These are phyloP conservation scores for Ormyrus thymus DNA, from an alignment of 2,888 invertebrate species.

Conservation along the genomic window DNA sequence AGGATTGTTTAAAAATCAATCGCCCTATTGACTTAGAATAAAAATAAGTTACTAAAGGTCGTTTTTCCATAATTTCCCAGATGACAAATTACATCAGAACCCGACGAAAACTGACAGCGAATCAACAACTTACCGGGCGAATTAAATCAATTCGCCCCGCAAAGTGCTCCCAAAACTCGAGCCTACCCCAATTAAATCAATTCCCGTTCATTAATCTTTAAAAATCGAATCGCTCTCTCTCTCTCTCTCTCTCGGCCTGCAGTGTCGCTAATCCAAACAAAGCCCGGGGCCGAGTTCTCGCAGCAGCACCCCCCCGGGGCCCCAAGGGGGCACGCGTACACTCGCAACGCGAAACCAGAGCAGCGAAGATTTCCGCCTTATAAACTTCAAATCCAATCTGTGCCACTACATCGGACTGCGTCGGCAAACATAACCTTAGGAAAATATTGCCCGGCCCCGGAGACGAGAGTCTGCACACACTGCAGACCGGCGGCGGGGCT, in stretches of 20 bases:
- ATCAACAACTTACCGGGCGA: no score
- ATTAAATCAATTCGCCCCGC: no score
- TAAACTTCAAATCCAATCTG: constrained; percentile 74
- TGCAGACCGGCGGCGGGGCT: no score
- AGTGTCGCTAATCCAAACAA: constrained; percentile 44
- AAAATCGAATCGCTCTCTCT: no score
- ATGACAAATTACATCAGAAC: no score
- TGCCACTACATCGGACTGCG: constrained; percentile 68
- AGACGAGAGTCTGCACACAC: neutral
- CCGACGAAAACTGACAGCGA: no score
- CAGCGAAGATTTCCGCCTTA: constrained; percentile 69
- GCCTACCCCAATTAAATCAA: neutral
- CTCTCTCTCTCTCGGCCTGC: no score
- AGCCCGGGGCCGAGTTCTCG: constrained; percentile 22
- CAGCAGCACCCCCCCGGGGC: neutral
- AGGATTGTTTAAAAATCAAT: no score
- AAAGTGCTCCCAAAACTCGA: no score
- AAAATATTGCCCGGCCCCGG: constrained; percentile 68
- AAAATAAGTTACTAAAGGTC: no score
- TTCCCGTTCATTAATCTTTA: neutral
- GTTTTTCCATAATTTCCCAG: no score
- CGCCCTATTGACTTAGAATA: no score
- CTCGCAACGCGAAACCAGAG: neutral
- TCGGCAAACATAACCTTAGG: constrained; percentile 67
- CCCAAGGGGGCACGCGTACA: neutral